These are phyloP conservation scores for Takifugu ocellatus DNA, from an alignment of 2,797 vertebrate species.

Conservation along the genomic window DNA sequence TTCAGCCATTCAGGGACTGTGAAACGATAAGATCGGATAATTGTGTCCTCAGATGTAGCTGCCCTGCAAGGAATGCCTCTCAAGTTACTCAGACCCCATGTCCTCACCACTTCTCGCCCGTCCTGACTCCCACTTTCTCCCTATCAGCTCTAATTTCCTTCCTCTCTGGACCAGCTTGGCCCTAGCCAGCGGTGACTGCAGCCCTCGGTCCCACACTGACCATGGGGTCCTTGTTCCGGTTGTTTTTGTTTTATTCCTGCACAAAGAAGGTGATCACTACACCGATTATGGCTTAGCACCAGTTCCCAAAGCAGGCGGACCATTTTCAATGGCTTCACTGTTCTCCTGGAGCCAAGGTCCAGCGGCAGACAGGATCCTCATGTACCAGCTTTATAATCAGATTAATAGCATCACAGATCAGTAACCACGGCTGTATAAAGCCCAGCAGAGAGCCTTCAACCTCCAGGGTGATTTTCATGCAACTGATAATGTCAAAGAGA, in stretches of 20 bases:
- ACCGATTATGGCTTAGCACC: conserved; percentile 30
- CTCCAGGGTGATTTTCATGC: conserved; percentile 50
- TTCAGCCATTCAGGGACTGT: conserved; percentile 20
- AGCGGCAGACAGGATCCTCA: conserved; percentile 47
- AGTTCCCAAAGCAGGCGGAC: conserved; percentile 17
- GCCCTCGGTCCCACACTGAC: conserved; percentile 2
- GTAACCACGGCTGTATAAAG: conserved; percentile 44
- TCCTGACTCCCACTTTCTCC: conserved; percentile 50
- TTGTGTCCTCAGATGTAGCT: conserved; percentile 76
- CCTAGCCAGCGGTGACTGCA: neutral
- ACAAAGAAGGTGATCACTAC: conserved; percentile 26
- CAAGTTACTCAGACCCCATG: conserved; percentile 66
- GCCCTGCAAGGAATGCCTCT: conserved; percentile 79
- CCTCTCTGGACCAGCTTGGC: conserved; percentile 14
- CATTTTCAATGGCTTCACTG: conserved; percentile 63
- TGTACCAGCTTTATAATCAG: conserved; percentile 60
- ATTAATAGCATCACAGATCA: conserved; percentile 62
- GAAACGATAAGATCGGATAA: conserved; percentile 71
- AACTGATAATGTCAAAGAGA: conserved; percentile 76
- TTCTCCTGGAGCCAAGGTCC: conserved; percentile 45
- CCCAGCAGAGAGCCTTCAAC: conserved; percentile 38
- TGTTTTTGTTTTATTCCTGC: conserved; percentile 14
- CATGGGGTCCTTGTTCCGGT: neutral
- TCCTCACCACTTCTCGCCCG: conserved; percentile 46
- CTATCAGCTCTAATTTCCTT: conserved; percentile 37